Percentiles rank a stretch among this genome's conserved stretches.
Conservation (phyloP, 2,888 invertebrate genomes). For the Drosophila cracens region DNA sequence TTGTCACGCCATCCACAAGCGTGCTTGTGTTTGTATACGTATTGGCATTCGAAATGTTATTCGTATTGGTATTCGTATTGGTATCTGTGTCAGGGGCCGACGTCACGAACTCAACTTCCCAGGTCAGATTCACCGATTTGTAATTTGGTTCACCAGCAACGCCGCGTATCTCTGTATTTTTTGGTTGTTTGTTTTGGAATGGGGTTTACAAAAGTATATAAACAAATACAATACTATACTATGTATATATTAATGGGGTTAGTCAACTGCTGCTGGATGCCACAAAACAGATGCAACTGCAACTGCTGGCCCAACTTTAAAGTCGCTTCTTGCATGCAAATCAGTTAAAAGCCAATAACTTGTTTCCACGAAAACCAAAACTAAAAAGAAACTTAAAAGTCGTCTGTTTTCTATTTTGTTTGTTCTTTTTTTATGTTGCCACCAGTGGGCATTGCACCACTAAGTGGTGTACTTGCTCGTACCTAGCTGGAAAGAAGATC, state of each 20-base stretch:
- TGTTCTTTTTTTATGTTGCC: slow-evolving; percentile 38
- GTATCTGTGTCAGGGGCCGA: slow-evolving; percentile 66
- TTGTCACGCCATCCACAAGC: slow-evolving; percentile 67
- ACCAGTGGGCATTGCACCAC: slow-evolving; percentile 28
- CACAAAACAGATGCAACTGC: slow-evolving; percentile 17
- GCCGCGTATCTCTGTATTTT: slow-evolving; percentile 83
- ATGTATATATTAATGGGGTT: slow-evolving; percentile 44
- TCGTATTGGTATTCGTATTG: slow-evolving; percentile 33
- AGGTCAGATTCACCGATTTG: slow-evolving; percentile 85
- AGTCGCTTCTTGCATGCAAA: slow-evolving; percentile 70
- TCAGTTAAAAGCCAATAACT: slow-evolving; percentile 70
- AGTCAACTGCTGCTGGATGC: slow-evolving; percentile 50
- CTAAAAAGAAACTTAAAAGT: slow-evolving; percentile 13
- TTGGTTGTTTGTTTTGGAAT: slow-evolving; percentile 22
- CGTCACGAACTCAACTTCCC: slow-evolving; percentile 84
- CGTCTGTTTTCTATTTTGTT: slow-evolving; percentile 55
- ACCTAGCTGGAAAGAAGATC: slow-evolving; percentile 33
- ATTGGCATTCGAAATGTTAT: slow-evolving; percentile 14
- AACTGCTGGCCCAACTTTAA: slow-evolving; percentile 42
- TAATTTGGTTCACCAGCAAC: slow-evolving; percentile 85
- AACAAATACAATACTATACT: slow-evolving; percentile 16
- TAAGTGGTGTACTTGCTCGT: slow-evolving; percentile 45
- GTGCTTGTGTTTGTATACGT: slow-evolving; percentile 12
- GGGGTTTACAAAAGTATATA: slow-evolving; percentile 51
- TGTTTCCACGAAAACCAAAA: slow-evolving; percentile 49